These are phyloP conservation scores for Andricus quercusramuli DNA, from an alignment of 2,888 invertebrate genomes.

Conservation along the genomic window DNA sequence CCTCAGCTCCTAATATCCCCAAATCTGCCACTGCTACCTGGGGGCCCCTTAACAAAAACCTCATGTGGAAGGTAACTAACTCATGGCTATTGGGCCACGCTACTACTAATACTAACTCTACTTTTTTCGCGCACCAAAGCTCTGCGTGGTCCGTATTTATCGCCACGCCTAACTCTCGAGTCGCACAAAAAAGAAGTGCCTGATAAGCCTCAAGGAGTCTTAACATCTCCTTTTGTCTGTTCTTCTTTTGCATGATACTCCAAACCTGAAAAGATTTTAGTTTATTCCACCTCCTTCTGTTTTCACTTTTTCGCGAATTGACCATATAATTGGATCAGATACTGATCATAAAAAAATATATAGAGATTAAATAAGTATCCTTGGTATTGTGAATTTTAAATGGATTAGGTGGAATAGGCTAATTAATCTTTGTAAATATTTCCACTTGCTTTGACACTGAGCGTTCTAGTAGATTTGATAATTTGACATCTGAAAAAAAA, in stretches of 20 bases:
- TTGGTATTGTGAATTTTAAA: not conserved
- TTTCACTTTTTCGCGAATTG: not conserved
- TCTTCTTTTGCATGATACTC: constrained; percentile 33
- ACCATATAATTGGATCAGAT: not conserved
- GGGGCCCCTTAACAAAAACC: constrained; percentile 84
- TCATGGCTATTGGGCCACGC: constrained; percentile 52
- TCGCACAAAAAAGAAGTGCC: constrained; percentile 32
- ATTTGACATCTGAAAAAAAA: not conserved
- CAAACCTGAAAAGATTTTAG: not conserved
- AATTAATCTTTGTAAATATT: not conserved
- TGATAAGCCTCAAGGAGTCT: constrained; percentile 12
- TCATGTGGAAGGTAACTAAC: constrained; percentile 83
- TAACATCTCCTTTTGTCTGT: constrained; percentile 1
- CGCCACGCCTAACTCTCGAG: not conserved
- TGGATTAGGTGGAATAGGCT: not conserved
- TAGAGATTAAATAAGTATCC: not conserved
- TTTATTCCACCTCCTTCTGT: not conserved
- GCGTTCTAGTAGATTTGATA: not conserved
- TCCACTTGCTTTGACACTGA: constrained; percentile 4
- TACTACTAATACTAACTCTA: constrained; percentile 51
- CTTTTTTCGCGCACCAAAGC: constrained; percentile 23
- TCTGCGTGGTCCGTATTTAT: constrained; percentile 18
- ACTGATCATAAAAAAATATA: not conserved
- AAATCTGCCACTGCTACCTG: constrained; percentile 83
- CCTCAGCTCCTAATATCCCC: constrained; percentile 81